Conservation (phyloP, 2,113 vertebrate species). For the Columba janthina region DNA sequence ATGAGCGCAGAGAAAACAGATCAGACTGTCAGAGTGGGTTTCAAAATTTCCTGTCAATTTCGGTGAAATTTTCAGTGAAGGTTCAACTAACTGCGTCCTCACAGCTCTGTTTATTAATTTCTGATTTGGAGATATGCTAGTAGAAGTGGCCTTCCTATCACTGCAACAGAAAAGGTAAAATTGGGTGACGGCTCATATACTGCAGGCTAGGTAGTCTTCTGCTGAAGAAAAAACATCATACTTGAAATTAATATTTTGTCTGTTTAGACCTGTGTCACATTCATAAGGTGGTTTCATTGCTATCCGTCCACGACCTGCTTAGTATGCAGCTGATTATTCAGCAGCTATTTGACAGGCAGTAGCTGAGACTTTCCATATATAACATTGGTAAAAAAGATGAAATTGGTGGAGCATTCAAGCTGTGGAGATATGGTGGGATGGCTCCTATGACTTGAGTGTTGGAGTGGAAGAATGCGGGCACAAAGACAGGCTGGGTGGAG, state of each 20-base stretch:
- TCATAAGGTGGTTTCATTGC: not conserved
- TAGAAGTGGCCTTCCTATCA: not conserved
- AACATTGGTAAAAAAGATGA: not conserved
- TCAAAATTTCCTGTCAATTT: not conserved
- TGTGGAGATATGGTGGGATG: not conserved
- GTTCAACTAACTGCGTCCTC: not conserved
- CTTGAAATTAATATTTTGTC: not conserved
- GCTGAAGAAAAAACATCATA: not conserved
- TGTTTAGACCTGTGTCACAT: not conserved
- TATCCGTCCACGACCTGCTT: not conserved
- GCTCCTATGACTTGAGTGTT: too few species aligned
- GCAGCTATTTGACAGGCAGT: not conserved
- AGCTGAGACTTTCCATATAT: not conserved
- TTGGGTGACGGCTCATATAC: not conserved
- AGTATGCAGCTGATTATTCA: not conserved
- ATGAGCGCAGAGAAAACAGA: not conserved
- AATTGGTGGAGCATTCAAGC: not conserved
- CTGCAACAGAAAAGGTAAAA: not conserved
- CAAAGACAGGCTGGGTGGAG: too few species aligned
- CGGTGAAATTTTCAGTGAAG: not conserved
- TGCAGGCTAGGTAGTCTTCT: not conserved
- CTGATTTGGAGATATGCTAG: not conserved
- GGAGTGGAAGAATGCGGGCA: too few species aligned
- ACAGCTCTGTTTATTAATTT: not conserved
- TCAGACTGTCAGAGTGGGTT: not conserved